Conservation (phyloP, 2,797 vertebrate species). For the Tapirus indicus region DNA sequence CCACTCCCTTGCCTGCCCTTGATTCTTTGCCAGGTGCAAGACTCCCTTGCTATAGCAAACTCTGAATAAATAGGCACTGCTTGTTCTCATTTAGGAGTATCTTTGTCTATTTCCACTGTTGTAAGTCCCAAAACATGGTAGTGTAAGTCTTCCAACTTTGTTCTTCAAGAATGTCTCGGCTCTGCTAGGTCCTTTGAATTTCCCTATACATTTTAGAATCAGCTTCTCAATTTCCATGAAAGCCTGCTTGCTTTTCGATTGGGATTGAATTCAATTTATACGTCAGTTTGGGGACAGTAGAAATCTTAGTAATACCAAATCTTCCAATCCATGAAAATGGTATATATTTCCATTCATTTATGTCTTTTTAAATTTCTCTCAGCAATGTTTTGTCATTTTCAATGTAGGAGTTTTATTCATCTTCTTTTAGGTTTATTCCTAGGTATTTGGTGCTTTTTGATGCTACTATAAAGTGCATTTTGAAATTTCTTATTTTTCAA, state of each 20-base stretch:
- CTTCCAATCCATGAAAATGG: background rate
- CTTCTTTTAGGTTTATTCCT: background rate
- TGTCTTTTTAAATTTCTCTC: background rate
- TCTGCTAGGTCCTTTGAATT: background rate
- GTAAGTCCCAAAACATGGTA: background rate
- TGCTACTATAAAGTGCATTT: background rate
- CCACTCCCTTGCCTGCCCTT: too few species aligned
- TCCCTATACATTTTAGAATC: background rate
- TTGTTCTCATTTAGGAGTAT: background rate
- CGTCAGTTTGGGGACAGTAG: background rate
- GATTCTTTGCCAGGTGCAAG: background rate
- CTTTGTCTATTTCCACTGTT: background rate
- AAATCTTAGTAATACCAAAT: background rate
- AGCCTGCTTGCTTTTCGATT: background rate
- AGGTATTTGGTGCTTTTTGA: background rate
- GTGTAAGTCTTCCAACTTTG: background rate
- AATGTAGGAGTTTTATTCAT: background rate
- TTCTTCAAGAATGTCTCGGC: background rate
- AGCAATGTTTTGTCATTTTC: background rate
- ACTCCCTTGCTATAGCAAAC: fast-evolving
- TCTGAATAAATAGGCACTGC: too few species aligned
- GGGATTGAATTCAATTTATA: background rate
- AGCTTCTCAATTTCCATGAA: background rate
- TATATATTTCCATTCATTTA: background rate
- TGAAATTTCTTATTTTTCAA: background rate